Base-by-base conservation (phyloP, 2,888 invertebrate genomes). In the Lapara coniferarum region DNA sequence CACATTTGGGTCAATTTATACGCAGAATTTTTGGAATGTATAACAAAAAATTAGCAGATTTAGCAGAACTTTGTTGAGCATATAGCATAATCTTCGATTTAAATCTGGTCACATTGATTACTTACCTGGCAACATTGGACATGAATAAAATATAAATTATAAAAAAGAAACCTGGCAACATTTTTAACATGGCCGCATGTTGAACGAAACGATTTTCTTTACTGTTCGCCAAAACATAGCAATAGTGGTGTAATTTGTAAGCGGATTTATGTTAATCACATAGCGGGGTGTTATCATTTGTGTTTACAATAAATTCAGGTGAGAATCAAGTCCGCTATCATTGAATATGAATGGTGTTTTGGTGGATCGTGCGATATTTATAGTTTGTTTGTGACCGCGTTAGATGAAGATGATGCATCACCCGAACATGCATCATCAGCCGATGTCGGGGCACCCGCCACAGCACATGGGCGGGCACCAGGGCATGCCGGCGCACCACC, bases 171-270 rank as follows among this genome's bases (percentile, higher is more conserved):
- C 1, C 46, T 63, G 80, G 86, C 81, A 89, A 90, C 89, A 90
- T 88, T 90, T 89, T 90, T 96, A 97, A 96, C 96, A 96, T 97
- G 96, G 97, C 96, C 96, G 96, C 96, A 96, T 96, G 96, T 96
- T 96, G 96, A 95, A 95, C 93, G 87, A 95, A 94, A 94, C 94
- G 94, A 94, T 96, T 96, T 96, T 96, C 96, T 96, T 96, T 96
- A 96, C 95, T 96, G 96, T 96, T 96, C 95, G 96, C 96, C 96
- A 96, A 96, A 92, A 87, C 86, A 86, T 81, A 84, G 79, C 83
- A 79, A 85, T 78, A 83, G 81, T 84, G 85, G 86, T 86, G 85
- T 86, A 80, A 87, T 85, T 87, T 83, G 84, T 84, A 81, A 84
- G 88, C 89, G 89, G 89, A 88, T 91, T 85, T 87, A 88, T 89